Percentiles rank a stretch among this genome's conserved stretches.
phyloP scores from a whole-genome alignment of 1,140 invertebrate genomes.

The Drosophila kepulauana region DNA sequence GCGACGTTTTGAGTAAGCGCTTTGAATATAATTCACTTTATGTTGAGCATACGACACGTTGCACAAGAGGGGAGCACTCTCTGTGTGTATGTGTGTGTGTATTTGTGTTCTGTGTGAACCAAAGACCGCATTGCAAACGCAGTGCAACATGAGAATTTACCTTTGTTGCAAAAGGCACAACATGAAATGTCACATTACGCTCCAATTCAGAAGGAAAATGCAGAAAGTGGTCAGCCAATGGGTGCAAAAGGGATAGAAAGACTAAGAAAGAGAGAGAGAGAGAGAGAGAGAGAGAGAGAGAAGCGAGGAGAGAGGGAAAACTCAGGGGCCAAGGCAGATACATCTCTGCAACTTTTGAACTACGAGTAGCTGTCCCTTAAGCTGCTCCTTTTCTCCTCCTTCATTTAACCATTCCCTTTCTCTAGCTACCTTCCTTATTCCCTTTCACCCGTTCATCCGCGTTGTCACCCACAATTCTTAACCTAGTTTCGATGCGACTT shows the following conservation, averaged over 20 bases:
- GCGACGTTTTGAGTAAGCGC: neutral
- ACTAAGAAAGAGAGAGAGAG: neutral
- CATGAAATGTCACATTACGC: conserved; percentile 79
- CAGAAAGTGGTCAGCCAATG: conserved; percentile 70
- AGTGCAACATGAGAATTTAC: conserved; percentile 34
- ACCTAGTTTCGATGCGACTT: conserved; percentile 55
- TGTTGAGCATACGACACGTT: conserved; percentile 65
- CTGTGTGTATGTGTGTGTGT: neutral
- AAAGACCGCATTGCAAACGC: conserved; percentile 25
- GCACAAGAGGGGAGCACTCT: conserved; percentile 13
- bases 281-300: neutral
- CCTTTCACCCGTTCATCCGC: neutral
- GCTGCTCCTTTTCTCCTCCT: neutral
- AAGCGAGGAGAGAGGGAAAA: neutral
- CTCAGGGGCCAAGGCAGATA: neutral
- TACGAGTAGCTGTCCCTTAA: neutral
- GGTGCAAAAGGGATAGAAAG: neutral
- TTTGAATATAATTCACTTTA: conserved; percentile 52
- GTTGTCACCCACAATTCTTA: conserved; percentile 63
- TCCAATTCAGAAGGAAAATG: conserved; percentile 75
- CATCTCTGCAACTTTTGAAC: neutral
- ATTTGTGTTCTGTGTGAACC: neutral
- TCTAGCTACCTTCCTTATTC: neutral
- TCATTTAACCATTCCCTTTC: neutral
- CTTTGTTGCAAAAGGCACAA: conserved; percentile 47